Percentiles rank a stretch among this genome's conserved stretches.
These are phyloP conservation scores for Abramis brama DNA, from an alignment of 2,113 vertebrate genomes.

Conservation along the genomic window DNA sequence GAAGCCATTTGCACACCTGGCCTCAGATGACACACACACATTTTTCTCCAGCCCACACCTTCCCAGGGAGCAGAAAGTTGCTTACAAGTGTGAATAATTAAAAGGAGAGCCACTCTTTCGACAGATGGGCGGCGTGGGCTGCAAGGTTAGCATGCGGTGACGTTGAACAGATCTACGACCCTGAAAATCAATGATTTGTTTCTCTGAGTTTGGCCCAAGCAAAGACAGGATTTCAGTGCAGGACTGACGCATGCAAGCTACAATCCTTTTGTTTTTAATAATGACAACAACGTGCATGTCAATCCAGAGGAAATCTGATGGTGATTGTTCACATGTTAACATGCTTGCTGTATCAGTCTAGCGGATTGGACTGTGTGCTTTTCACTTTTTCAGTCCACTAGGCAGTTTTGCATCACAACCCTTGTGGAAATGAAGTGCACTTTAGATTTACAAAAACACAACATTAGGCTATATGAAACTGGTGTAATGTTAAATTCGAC, in stretches of 20 bases:
- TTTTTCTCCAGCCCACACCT: conserved; percentile 22
- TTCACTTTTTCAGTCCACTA: neutral
- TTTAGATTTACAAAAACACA: no score
- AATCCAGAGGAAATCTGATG: neutral
- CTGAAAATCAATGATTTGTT: conserved; percentile 23
- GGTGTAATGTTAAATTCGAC: no score
- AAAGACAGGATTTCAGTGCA: neutral
- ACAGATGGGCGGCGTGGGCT: conserved; percentile 54
- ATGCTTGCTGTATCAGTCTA: neutral
- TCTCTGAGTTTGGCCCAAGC: neutral
- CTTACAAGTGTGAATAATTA: conserved; percentile 48
- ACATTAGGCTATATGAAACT: no score
- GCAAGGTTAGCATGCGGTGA: conserved; percentile 46
- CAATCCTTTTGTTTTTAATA: neutral
- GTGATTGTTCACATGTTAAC: neutral
- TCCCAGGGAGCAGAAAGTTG: conserved; percentile 38
- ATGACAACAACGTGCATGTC: neutral
- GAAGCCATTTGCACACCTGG: conserved; percentile 27
- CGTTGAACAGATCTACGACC: neutral
- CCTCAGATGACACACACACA: neutral
- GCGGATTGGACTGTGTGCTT: neutral
- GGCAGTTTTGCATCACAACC: neutral
- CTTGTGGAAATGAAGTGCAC: neutral
- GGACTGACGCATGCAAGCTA: neutral
- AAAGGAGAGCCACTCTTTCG: conserved; percentile 21